Evolutionary conservation across 2,888 invertebrate species (phyloP), one percentile per base, ranked within the genome.

Genomic region (Chalcosyrphus nemorum): DNA sequence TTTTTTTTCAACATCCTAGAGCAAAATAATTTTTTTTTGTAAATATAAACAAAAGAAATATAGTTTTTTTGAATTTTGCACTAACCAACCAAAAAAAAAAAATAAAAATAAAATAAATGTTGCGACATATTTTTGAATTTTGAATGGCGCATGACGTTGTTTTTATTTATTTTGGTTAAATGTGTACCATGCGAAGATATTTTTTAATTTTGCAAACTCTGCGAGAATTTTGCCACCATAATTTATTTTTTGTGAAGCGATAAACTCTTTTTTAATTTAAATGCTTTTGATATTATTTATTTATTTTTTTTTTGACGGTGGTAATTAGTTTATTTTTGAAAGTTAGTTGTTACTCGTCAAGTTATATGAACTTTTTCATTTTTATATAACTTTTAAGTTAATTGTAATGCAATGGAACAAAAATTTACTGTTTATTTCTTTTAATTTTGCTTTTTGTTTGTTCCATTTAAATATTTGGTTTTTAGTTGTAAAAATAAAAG

Each of bases 51-150:
- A 70, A 57, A 57, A 13, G 38, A 57, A 54, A 21, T 27, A 70
- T 52, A 57, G 15, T 70, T 84, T 70, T 84, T 84, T 78, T 75
- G 65, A 74, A 56, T 59, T 74, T 84, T 80, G 74, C 84, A 84
- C 78, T 56, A 63, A 65, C 75, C 70, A 84, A 70, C 56, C 11
- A 65, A 77, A 38, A 52, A n/a, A 63, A 43, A 77, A 35, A 66
- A 41, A 52, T n/a, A 71, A 41, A 61, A 47, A 65, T 43, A 70
- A 32, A 43, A 66, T 77, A 82, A 72, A 70, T 75, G 63, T 82
- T 77, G 80, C 84, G 70, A 84, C 84, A 84, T 84, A 75, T 63
- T 75, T 85, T 85, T 76, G 78, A 81, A 76, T 85, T 85, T 85
- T 85, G 85, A 85, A 85, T 85, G 85, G 71, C 85, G 85, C 81